Conservation (phyloP, 2,797 vertebrate species). For the Parambassis ranga region DNA sequence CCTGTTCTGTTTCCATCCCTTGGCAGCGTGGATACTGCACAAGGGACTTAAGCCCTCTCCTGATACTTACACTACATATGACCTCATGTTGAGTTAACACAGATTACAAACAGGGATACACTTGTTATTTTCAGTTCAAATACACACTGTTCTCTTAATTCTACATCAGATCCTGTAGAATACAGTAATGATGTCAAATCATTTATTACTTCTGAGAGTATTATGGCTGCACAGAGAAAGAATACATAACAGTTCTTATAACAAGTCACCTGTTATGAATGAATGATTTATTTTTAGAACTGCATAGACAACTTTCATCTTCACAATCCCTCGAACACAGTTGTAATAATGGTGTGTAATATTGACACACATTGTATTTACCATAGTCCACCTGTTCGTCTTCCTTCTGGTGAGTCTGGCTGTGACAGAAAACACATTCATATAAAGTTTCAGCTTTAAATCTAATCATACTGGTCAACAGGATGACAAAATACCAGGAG, state of each 20-base stretch:
- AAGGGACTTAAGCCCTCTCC: not conserved
- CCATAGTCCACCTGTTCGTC: constrained; percentile 79
- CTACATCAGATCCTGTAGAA: too few relatives aligned
- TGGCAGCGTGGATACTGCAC: not conserved
- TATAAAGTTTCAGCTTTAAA: constrained; percentile 6
- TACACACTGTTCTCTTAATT: too few relatives aligned
- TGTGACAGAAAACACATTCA: constrained; percentile 53
- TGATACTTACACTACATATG: too few relatives aligned
- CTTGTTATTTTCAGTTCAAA: too few relatives aligned
- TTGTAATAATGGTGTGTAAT: not conserved
- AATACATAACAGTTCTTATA: too few relatives aligned
- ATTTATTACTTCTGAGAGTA: too few relatives aligned
- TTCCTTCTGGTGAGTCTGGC: constrained; percentile 73
- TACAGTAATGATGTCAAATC: too few relatives aligned
- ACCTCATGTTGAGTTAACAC: too few relatives aligned
- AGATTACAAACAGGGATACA: not conserved
- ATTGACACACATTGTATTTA: constrained; percentile 49
- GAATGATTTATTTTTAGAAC: not conserved
- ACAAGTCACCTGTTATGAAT: too few relatives aligned
- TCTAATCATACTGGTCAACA: not conserved
- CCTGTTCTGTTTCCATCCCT: not conserved
- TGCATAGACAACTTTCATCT: too few relatives aligned
- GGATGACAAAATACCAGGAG: constrained; percentile 4
- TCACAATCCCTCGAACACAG: not conserved
- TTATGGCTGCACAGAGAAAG: too few relatives aligned